Percentiles rank a stretch among this genome's conserved stretches.
phyloP scores from a whole-genome alignment of 1,140 invertebrate species.

The Ips nitidus region DNA sequence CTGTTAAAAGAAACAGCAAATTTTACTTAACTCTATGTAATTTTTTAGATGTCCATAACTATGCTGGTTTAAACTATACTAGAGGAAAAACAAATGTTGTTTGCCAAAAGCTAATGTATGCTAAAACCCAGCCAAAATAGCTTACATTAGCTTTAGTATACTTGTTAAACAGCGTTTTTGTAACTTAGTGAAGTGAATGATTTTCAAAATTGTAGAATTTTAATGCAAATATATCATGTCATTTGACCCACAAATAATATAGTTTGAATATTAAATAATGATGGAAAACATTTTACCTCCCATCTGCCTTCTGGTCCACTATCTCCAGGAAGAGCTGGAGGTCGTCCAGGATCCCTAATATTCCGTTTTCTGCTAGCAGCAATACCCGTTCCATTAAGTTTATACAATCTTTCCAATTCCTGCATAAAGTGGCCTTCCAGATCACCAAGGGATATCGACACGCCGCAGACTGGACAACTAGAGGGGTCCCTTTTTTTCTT shows the following conservation, averaged over 20 bases:
- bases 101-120: too few species aligned
- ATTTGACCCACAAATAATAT: neutral
- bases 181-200: neutral
- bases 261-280: neutral
- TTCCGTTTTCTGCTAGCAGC: conserved; percentile 54
- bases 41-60: too few species aligned
- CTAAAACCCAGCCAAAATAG: too few species aligned
- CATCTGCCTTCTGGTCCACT: conserved; percentile 70
- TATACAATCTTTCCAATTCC: conserved; percentile 77
- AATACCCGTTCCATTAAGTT: conserved; percentile 55
- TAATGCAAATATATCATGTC: too few species aligned
- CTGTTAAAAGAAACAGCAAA: too few species aligned
- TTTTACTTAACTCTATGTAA: too few species aligned
- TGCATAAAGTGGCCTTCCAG: conserved; percentile 76
- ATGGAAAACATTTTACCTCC: conserved; percentile 57
- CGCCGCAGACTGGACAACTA: conserved; percentile 79
- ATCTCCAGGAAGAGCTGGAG: conserved; percentile 55
- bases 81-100: too few species aligned
- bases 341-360: conserved; percentile 52
- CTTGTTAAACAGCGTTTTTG: too few species aligned
- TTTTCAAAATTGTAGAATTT: neutral
- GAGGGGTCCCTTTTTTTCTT: conserved; percentile 52
- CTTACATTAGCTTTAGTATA: too few species aligned
- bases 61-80: too few species aligned
- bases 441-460: conserved; percentile 73